Conservation (phyloP, 2,888 invertebrate species). For the Cantharis flavilabris region DNA sequence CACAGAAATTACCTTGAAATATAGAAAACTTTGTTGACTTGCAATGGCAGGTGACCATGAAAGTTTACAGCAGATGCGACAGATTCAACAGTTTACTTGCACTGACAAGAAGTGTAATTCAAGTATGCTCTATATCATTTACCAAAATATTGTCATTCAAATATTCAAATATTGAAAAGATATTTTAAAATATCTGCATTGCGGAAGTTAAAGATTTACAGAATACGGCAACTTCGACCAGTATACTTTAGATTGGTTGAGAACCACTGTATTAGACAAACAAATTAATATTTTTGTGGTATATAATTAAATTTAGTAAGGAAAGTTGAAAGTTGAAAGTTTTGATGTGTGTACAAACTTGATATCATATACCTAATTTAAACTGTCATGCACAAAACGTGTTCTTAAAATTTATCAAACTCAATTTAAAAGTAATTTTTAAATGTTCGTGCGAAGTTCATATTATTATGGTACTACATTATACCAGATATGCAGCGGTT, state of each 20-base stretch:
- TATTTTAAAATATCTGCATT: too few species aligned
- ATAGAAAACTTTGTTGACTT: too few species aligned
- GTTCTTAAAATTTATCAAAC: not conserved
- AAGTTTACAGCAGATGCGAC: too few species aligned
- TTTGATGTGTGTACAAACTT: not conserved
- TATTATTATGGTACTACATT: not conserved
- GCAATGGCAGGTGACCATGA: too few species aligned
- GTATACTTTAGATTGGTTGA: not conserved
- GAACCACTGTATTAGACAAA: not conserved
- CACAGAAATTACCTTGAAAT: too few species aligned
- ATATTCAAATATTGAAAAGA: too few species aligned
- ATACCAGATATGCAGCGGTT: not conserved
- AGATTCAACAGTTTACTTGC: too few species aligned
- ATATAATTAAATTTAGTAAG: not conserved
- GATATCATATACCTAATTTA: not conserved
- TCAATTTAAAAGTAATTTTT: not conserved
- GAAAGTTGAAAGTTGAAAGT: too few species aligned
- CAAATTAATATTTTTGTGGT: not conserved
- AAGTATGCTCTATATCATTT: too few species aligned
- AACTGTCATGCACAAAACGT: not conserved
- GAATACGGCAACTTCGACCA: not conserved
- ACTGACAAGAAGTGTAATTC: too few species aligned
- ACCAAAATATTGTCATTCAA: too few species aligned
- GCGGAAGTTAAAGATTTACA: too few species aligned
- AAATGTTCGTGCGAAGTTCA: not conserved